Evolutionary conservation across 2,797 vertebrate species (phyloP), one percentile per base, ranked within the genome.

Genomic region (Tauraco hartlaubi): DNA sequence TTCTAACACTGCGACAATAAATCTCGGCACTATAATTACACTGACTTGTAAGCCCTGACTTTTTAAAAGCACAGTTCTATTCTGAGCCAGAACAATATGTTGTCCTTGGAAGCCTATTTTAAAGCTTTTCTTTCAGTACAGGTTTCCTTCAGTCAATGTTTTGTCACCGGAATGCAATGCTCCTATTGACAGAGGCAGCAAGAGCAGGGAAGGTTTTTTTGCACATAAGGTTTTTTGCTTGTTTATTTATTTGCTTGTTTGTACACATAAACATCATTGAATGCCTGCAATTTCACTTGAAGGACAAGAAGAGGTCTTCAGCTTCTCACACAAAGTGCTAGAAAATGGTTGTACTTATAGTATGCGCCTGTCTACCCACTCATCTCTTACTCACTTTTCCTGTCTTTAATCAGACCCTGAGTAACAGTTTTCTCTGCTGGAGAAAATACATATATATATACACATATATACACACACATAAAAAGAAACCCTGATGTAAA

Each of bases 41-140:
- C 28, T 72, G 83, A 63, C 23, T 73, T 82, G 44, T 48, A 88
- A 86, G 72, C 54, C 63, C 54, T 91, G 89, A 86, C 61, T 90
- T 93, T 88, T 91, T 83, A 84, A 91, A 94, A 91, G 49, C 26
- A 75, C 64, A 31, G 35, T 58, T 94, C 92, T 96, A 61, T 95
- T 96, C 85, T 84, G 71, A 97, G 69, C 35, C 68, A 72, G 71
- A 96, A 97, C 94, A 96, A 95, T 94, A 75, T 61, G 54, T 31
- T 96, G 91, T 91, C 94, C 96, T 96, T 95, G 85, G 71, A 92
- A 95, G 67, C 52, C 56, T 95, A 88, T 95, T 96, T 96, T 92
- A 94, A 90, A 94, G 48, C 69, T 81, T 93, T 85, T 77, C 43
- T 92, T 97, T 89, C 67, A 59, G 39, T 59, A 56, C n/a, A 84